Evolutionary conservation across 2,113 vertebrate species (phyloP).

Genomic region (Chauna torquata): DNA sequence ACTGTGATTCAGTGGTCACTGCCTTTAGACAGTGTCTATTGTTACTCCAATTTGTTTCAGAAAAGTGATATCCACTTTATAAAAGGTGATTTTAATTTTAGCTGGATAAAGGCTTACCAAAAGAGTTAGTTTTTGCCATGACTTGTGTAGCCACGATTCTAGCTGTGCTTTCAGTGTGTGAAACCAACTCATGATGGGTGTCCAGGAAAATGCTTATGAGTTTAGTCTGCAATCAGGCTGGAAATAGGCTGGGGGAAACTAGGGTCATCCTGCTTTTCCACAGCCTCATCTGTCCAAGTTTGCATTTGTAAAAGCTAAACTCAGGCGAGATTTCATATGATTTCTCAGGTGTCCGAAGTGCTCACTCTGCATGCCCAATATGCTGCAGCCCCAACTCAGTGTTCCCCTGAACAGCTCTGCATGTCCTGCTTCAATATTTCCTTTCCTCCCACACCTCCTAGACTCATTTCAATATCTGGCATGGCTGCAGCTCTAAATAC

Average conservation of each 20-base stretch:
- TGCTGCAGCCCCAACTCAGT: background rate
- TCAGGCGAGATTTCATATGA: background rate
- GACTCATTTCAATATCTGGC: background rate
- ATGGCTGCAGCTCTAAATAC: background rate
- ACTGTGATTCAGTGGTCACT: background rate
- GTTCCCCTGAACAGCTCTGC: background rate
- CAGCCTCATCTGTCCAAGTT: background rate
- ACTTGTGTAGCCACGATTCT: background rate
- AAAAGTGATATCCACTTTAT: background rate
- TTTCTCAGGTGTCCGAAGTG: background rate
- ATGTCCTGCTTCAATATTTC: too few species aligned
- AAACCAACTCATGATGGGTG: background rate
- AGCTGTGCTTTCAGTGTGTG: fast-evolving
- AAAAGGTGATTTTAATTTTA: background rate
- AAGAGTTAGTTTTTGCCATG: background rate
- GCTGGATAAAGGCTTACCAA: background rate
- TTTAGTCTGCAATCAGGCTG: background rate
- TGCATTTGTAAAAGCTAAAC: background rate
- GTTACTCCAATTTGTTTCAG: background rate
- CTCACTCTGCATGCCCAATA: fast-evolving
- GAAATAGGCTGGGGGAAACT: background rate
- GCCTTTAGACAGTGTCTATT: background rate
- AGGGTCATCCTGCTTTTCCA: background rate
- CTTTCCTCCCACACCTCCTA: background rate
- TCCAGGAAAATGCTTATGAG: background rate